Conservation (phyloP, 2,113 vertebrate species). For the Phaetusa simplex region DNA sequence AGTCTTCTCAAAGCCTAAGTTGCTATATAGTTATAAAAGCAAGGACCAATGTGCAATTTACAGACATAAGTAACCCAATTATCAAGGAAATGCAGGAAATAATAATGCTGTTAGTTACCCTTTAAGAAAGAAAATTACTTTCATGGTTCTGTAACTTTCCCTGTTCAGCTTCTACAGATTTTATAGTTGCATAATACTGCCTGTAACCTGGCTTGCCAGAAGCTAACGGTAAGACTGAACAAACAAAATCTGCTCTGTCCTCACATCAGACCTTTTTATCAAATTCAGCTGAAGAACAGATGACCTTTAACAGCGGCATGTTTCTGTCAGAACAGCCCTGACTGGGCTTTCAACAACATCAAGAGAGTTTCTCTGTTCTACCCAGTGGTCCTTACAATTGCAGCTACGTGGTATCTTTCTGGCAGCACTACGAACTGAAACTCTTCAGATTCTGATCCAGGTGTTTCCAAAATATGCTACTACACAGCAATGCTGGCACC, state of each 20-base stretch:
- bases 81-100: background rate
- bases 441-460: background rate
- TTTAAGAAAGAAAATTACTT: background rate
- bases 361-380: background rate
- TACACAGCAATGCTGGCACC: background rate
- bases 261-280: background rate
- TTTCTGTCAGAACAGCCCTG: background rate
- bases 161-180: background rate
- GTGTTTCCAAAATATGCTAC: background rate
- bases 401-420: background rate
- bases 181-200: background rate
- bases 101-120: background rate
- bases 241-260: background rate
- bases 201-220: background rate
- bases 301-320: background rate
- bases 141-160: background rate
- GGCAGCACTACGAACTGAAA: background rate
- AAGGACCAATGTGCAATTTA: background rate
- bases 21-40: background rate
- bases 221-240: background rate
- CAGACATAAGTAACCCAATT: background rate
- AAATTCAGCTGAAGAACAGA: background rate
- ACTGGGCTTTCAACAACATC: background rate
- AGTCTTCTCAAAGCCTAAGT: background rate
- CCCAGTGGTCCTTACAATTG: background rate